Base-by-base conservation (phyloP, 2,113 vertebrate species). In the Mormyrus lacerda region DNA sequence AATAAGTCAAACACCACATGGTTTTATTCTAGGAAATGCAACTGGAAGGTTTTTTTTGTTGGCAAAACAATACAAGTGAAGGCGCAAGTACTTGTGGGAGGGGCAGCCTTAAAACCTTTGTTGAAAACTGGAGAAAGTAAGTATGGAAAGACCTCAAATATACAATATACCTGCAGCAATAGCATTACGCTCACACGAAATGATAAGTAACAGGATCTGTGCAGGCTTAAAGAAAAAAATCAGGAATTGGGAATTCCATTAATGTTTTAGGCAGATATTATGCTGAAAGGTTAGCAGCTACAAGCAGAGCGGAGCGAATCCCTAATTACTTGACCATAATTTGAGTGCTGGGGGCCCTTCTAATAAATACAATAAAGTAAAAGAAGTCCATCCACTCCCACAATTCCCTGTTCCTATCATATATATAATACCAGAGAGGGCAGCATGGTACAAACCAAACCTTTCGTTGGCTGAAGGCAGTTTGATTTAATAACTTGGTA, bases 401-500 rank as follows among this genome's bases (percentile, higher is more conserved):
- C 79, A 44, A 47, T 88, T 88, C 24, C 58, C n/a, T 45, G 15
- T 47, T 73, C 47, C 13, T 82, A 24, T 89, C 17, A 58, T 84
- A n/a, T 83, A 31, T 35, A 58, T 55, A 55, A 53, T 84, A 51
- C 83, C 5, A 55, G 15, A 89, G 73, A 53, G n/a, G 11, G 47
- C 13, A 53, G 39, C 2, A 3, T n/a, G 31, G 24, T 13, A 53
- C 11, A 27, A 42, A 89, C 89, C 24, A 27, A 48, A 35, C 48
- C 79, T 85, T 89, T 89, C 35, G 73, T 17, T 65, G 55, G 82
- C 55, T 89, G 44, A 85, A 89, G 84, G 82, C 35, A 31, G 39
- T 86, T 85, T 83, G 85, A 87, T 87, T 53, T 87, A 87, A 87
- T 53, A 55, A 35, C 85, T 87, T 90, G 89, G 89, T 87, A n/a